phyloP scores from a whole-genome alignment of 2,113 vertebrate genomes.

The Psophia crepitans region DNA sequence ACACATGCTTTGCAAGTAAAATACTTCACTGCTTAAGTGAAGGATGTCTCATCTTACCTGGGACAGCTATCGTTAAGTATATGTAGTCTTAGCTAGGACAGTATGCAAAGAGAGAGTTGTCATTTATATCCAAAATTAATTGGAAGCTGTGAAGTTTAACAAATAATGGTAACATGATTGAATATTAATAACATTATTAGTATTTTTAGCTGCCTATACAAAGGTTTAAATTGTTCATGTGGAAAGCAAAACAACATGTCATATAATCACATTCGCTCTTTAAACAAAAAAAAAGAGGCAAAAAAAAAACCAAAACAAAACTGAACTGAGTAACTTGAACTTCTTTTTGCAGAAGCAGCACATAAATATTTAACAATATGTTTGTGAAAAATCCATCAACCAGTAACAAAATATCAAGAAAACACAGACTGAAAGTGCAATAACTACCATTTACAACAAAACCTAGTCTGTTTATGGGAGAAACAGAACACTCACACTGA shows the following conservation, averaged over 20 bases:
- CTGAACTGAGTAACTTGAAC: not conserved
- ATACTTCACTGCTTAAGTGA: not conserved
- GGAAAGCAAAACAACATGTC: not conserved
- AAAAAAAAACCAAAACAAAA: not conserved
- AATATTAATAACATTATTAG: not conserved
- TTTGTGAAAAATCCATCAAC: not conserved
- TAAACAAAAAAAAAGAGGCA: not conserved
- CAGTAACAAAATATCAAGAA: not conserved
- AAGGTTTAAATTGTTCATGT: not conserved
- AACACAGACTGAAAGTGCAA: not conserved
- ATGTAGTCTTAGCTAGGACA: not conserved
- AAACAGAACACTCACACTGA: too few relatives aligned
- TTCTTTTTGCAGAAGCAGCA: not conserved
- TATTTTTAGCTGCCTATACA: not conserved
- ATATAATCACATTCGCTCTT: not conserved
- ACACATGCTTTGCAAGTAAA: not conserved
- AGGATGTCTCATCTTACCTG: not conserved
- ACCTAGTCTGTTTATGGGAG: not conserved
- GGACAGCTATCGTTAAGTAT: not conserved
- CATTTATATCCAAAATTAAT: not conserved
- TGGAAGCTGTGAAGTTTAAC: not conserved
- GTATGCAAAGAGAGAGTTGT: not conserved
- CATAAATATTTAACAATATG: not conserved
- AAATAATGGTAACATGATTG: not conserved
- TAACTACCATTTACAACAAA: not conserved